Conservation (phyloP, 2,888 invertebrate species). For the Agrotis exclamationis region DNA sequence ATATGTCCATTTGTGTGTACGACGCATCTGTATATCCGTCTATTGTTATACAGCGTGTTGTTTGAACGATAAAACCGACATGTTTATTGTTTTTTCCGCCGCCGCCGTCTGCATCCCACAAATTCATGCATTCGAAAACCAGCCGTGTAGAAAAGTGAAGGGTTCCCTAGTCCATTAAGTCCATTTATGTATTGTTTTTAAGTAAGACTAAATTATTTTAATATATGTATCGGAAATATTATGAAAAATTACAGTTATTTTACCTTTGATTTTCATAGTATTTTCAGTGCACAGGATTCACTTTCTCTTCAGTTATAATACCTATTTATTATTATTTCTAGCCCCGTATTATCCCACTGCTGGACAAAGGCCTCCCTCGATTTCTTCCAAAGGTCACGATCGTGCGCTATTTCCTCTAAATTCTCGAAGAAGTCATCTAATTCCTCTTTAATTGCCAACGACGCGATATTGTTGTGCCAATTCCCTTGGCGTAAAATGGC, state of each 20-base stretch:
- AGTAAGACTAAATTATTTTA: not conserved
- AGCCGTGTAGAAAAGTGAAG: not conserved
- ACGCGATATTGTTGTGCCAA: no score
- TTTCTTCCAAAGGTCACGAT: no score
- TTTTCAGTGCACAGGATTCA: no score
- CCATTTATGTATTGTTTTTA: not conserved
- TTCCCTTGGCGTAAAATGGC: not conserved
- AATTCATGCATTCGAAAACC: slow-evolving; percentile 46
- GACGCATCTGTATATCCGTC: slow-evolving; percentile 64
- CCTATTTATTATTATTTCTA: no score
- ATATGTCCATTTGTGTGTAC: slow-evolving; percentile 55
- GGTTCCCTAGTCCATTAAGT: not conserved
- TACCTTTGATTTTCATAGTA: no score
- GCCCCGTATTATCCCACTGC: no score
- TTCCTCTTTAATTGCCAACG: no score
- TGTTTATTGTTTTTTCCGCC: slow-evolving; percentile 73
- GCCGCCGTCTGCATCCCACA: slow-evolving; percentile 58
- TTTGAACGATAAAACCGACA: slow-evolving; percentile 63
- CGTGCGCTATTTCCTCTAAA: no score
- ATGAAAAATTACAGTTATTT: not conserved
- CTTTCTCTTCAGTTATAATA: no score
- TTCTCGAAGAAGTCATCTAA: no score
- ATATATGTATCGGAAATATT: not conserved
- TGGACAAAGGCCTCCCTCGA: no score
- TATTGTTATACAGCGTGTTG: slow-evolving; percentile 67